Evolutionary conservation across 2,888 invertebrate species (phyloP).

Genomic region (Isotomurus palustris): DNA sequence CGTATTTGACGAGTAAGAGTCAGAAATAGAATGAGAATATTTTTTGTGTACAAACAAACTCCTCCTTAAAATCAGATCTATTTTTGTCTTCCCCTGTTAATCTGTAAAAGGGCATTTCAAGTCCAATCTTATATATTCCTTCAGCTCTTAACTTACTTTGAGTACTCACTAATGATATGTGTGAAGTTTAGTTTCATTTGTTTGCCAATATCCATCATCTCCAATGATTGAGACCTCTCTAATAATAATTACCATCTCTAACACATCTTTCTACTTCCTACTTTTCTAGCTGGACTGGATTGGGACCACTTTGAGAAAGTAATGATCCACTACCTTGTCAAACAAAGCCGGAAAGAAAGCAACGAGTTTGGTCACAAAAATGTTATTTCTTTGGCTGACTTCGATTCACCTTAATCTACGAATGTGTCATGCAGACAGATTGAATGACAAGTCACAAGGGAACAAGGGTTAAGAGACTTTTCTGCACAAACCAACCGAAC

Average conservation of each 20-base stretch:
- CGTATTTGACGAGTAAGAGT: no score
- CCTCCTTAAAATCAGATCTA: background rate
- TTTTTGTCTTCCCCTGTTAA: no score
- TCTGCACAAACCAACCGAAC: no score
- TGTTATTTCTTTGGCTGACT: slow-evolving; percentile 8
- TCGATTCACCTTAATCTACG: slow-evolving; percentile 6
- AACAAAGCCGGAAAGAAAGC: slow-evolving; percentile 32
- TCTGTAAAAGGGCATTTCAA: background rate
- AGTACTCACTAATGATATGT: no score
- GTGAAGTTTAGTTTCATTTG: no score
- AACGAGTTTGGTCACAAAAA: slow-evolving; percentile 16
- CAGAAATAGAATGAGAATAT: no score
- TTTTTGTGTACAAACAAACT: slow-evolving; percentile 1
- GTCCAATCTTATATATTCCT: background rate
- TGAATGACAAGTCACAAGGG: no score
- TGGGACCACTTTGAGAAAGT: slow-evolving; percentile 32
- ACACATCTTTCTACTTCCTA: slow-evolving; percentile 2
- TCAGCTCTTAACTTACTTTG: background rate
- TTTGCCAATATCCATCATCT: no score
- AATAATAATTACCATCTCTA: background rate
- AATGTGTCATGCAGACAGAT: no score
- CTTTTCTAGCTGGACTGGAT: slow-evolving; percentile 23
- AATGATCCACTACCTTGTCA: slow-evolving; percentile 34
- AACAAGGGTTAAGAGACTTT: no score
- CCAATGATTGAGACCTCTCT: background rate